A percentile compares a stretch with the other conserved stretches of the same genome.
Conservation (phyloP, 2,113 vertebrate species). For the Cacatua alba region DNA sequence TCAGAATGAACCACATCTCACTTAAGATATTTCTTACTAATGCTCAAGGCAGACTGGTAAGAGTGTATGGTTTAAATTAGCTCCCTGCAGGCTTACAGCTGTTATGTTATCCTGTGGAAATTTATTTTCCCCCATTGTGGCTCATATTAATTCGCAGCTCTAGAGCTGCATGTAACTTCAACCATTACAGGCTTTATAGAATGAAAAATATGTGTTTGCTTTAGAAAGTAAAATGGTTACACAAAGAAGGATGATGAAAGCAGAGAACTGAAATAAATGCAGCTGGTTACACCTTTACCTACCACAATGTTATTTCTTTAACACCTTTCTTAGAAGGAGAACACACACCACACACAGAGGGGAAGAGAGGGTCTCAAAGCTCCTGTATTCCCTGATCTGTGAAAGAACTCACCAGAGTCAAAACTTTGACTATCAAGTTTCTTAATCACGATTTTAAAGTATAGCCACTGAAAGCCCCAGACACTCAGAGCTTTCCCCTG, state of each 20-base stretch:
- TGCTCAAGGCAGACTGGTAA: background rate
- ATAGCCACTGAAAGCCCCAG: background rate
- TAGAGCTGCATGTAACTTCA: background rate
- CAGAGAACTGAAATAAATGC: background rate
- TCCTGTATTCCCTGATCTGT: background rate
- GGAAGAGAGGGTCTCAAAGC: background rate
- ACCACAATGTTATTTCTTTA: background rate
- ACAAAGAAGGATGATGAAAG: background rate
- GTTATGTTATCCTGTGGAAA: background rate
- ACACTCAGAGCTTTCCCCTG: background rate
- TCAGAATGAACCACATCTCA: background rate
- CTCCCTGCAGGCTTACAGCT: background rate
- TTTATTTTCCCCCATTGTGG: background rate
- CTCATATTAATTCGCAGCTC: background rate
- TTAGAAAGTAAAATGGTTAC: background rate
- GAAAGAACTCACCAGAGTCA: background rate
- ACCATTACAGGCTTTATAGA: background rate
- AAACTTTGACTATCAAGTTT: background rate
- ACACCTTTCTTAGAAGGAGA: background rate
- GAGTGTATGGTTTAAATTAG: background rate
- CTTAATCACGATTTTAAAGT: background rate
- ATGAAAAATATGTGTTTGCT: background rate
- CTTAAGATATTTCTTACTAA: background rate
- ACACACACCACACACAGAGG: background rate
- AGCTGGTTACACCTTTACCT: background rate